A percentile compares a stretch with the other conserved stretches of the same genome.
Evolutionary conservation across 64 coral and sea anemone species (phyloP).

Genomic region (Dendrophyllia cribrosa): DNA sequence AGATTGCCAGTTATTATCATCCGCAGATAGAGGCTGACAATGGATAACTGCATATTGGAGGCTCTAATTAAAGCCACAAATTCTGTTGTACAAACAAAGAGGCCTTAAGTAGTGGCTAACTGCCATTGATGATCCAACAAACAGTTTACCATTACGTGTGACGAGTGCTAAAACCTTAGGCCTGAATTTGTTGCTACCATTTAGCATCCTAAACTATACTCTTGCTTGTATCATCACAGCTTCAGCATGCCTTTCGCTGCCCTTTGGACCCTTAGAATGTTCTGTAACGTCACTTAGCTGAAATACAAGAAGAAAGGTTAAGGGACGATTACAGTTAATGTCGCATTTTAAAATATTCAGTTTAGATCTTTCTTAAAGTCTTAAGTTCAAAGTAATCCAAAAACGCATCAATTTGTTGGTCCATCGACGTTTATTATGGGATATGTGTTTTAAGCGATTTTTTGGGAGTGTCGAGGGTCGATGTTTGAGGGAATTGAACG

Average conservation of each 20-base stretch:
- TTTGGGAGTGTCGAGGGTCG: too few relatives aligned
- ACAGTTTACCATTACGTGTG: not conserved
- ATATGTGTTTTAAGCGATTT: too few relatives aligned
- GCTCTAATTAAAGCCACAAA: not conserved
- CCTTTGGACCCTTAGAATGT: not conserved
- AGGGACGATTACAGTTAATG: too few relatives aligned
- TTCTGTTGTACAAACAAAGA: not conserved
- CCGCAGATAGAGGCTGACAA: too few relatives aligned
- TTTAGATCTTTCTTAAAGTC: too few relatives aligned
- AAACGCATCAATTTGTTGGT: too few relatives aligned
- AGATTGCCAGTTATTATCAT: not conserved
- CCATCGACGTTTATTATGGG: too few relatives aligned
- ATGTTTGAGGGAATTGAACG: too few relatives aligned
- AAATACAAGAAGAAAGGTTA: not conserved
- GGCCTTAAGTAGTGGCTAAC: slow-evolving; percentile 10
- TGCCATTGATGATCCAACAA: slow-evolving; percentile 17
- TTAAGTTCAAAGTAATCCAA: too few relatives aligned
- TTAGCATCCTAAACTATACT: too few relatives aligned
- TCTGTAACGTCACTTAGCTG: not conserved
- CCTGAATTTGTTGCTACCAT: not conserved
- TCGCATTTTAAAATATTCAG: too few relatives aligned
- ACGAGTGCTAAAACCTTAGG: not conserved
- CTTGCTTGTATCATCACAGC: not conserved
- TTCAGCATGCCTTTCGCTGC: not conserved
- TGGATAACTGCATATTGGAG: not conserved